Evolutionary conservation across 2,888 invertebrate genomes (phyloP).

Genomic region (Acleris sparsana): DNA sequence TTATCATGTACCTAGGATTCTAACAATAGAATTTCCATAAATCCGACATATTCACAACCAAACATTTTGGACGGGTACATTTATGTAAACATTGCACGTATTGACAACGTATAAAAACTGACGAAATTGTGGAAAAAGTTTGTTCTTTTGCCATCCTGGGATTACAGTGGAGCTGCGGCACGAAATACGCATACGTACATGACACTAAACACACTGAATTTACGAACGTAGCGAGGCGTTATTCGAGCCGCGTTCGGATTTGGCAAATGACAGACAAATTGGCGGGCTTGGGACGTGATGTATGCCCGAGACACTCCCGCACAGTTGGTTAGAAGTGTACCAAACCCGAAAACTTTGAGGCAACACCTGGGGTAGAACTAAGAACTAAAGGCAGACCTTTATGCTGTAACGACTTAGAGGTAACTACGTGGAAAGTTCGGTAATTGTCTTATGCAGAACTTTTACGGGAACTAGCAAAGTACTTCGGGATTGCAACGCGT

Average conservation of each 20-base stretch:
- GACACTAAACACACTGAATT: conserved; percentile 36
- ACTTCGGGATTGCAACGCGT: not conserved
- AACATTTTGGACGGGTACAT: conserved; percentile 1
- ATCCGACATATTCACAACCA: no score
- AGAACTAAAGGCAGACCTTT: conserved; percentile 30
- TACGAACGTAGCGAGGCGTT: conserved; percentile 46
- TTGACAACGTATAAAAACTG: conserved; percentile 22
- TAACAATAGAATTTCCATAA: no score
- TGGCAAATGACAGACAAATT: conserved; percentile 75
- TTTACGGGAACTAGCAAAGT: conserved; percentile 19
- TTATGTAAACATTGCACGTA: conserved; percentile 19
- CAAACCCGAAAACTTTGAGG: conserved; percentile 46
- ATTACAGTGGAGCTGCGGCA: conserved; percentile 14
- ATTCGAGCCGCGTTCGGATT: conserved; percentile 65
- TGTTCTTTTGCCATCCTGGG: conserved; percentile 18
- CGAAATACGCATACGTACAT: conserved; percentile 23
- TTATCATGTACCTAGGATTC: no score
- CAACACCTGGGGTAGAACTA: conserved; percentile 39
- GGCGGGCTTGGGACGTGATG: conserved; percentile 66
- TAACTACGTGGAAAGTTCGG: conserved; percentile 33
- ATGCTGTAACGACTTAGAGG: conserved; percentile 33
- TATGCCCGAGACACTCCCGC: conserved; percentile 56
- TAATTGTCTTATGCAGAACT: conserved; percentile 33
- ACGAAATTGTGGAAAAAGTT: conserved; percentile 24
- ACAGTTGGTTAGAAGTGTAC: conserved; percentile 41